A percentile compares a stretch with the other conserved stretches of the same genome.
Evolutionary conservation across 1,140 invertebrate genomes (phyloP).

Genomic region (Lethocerus indicus): DNA sequence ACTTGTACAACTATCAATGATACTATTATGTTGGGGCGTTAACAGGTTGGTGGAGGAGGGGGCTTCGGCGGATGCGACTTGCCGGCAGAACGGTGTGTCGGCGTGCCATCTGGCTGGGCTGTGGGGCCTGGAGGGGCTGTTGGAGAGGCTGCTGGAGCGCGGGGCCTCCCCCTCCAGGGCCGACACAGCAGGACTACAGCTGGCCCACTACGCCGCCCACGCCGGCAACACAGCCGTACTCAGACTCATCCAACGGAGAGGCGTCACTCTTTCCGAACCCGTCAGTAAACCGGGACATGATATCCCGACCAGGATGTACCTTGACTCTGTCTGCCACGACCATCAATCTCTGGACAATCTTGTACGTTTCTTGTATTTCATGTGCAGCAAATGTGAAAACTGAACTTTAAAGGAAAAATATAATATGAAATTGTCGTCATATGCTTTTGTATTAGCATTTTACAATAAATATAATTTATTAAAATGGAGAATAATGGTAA

Average conservation of each 20-base stretch:
- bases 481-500: background rate
- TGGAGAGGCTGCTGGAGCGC: constrained; percentile 23
- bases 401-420: background rate
- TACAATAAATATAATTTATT: background rate
- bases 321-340: too few relatives aligned
- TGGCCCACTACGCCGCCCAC: constrained; percentile 28
- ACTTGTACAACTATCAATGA: too few relatives aligned
- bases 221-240: constrained; percentile 26
- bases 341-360: background rate
- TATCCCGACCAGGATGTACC: too few relatives aligned
- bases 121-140: constrained; percentile 22
- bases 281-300: too few relatives aligned
- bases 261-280: too few relatives aligned
- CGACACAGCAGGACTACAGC: constrained; percentile 26
- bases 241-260: too few relatives aligned
- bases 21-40: too few relatives aligned
- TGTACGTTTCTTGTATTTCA: too few relatives aligned
- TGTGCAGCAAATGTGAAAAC: background rate
- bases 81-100: constrained; percentile 25
- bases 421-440: background rate
- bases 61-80: constrained; percentile 28
- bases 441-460: too few relatives aligned
- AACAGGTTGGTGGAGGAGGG: constrained; percentile 26
- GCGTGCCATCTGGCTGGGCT: constrained; percentile 27
- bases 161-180: constrained; percentile 24